Evolutionary conservation across 2,113 vertebrate genomes (phyloP), one percentile per base, ranked within the genome.

Genomic region (Oenanthe oenanthe): DNA sequence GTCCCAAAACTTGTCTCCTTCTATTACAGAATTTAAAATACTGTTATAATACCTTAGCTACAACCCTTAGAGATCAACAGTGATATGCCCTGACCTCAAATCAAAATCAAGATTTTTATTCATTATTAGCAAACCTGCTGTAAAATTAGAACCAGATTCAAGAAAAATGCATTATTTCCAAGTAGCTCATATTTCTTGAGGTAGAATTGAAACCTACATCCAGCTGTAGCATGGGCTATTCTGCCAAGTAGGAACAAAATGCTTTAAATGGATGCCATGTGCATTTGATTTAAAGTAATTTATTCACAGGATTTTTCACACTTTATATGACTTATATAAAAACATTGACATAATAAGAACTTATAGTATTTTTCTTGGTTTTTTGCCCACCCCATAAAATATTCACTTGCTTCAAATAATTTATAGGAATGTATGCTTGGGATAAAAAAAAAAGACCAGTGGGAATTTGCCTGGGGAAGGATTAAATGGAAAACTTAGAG

Each of bases 311-410:
- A 70, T 79, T 95, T 85, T 96, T 93, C 85, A 83, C 85, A 83
- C 81, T 87, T 87, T 36, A 34, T 75, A 36, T 81, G 57, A 85
- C 56, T 93, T 92, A 73, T 82, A 70, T 58, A 79, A 91, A 91
- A 93, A 29, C 34, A 76, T 56, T 78, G 45, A 62, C 17, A 91
- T 82, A 95, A 88, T 87, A 91, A 89, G 66, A 91, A 95, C 63
- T 45, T 79, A 70, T 34, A 89, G 31, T 79, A 70, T 85, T 94
- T 95, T 82, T 76, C 62, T 92, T 88, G 87, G 0, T 0, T 38
- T 74, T 88, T 79, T 83, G 28, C 82, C 90, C 7, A 79, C 4
- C 3, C 79, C 50, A 73, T 92, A 85, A 92, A 88, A 70, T 93
- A 95, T 26, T 85, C 50, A 70, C 62, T 93, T 91, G 42, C 62